Evolutionary conservation across 2,113 vertebrate genomes (phyloP), one percentile per base, ranked within the genome.

Genomic region (Symphodus melops): DNA sequence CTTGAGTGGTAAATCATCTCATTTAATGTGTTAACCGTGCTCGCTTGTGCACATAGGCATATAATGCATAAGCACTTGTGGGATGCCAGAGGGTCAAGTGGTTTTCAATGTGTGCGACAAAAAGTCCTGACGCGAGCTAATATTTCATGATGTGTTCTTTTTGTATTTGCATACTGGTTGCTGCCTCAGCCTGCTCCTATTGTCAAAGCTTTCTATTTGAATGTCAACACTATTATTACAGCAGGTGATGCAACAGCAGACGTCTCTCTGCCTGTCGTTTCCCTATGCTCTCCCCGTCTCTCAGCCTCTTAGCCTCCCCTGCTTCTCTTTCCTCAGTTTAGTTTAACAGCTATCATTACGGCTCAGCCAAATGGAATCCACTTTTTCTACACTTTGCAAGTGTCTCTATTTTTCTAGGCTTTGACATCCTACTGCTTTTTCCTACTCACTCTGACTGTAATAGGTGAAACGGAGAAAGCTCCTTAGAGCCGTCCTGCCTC

Each of bases 1-100:
- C 92, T 92, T 90, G 88, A 94, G 92, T 80, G 74, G 92, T 91
- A 94, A 95, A 95, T 96, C 88, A 92, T 68, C 91, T 93, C 86
- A 95, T 95, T 95, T 93, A 93, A 81, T 86, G 84, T 94, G 91
- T 94, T 86, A 89, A 53, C 59, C 4, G 9, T 5, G 19, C 54
- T 37, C 39, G 65, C 52, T 46, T 79, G 14, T 28, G 48, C 33
- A 25, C 23, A 84, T 20, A 46, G 44, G 17, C 20, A 67, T 55
- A 66, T 48, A 78, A 79, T 64, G 69, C 78, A 77, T 16, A 67
- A 77, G 87, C 85, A 86, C 86, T 88, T 77, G 74, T 70, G 62
- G 54, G 75, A 82, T 58, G 77, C 57, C 69, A 61, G 71, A 55
- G 84, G 90, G 89, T 92, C 92, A 90, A 91, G 88, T 89, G 79